Evolutionary conservation across 2,797 vertebrate genomes (phyloP), one percentile per base, ranked within the genome.

Genomic region (Thunnus albacares): DNA sequence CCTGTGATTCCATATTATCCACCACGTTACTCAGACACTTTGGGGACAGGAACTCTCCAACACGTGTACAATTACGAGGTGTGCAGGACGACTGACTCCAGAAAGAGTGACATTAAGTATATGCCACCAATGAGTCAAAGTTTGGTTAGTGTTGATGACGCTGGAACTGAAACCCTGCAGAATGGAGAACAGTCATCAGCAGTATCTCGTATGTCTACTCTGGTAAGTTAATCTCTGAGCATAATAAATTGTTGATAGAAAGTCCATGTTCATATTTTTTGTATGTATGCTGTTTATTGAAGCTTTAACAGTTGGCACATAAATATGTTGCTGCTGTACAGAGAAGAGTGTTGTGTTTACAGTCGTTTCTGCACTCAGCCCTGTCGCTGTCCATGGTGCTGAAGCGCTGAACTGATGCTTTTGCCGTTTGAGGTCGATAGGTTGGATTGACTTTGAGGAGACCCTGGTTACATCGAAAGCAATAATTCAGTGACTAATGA

Each of bases 1-100:
- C 88, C 86, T 28, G 90, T 87, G 61, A 89, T 91, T 83, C 85
- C 86, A 24, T 90, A 87, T 85, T 85, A 90, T 79, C 81, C 81
- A 51, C 81, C 81, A 75, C 81, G 80, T 75, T 81, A 81, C 79
- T 75, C 79, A 60, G 79, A 81, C 72, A 75, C 79, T 75, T 26
- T 79, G 77, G 77, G 77, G 57, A 70, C 75, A 77, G 75, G 66
- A 66, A 77, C 66, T 62, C 74, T 79, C 2, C 77, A 30, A 33
- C 56, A 81, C 56, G 67, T 81, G 49, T 80, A 80, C 53, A 81
- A 80, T 38, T 84, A 84, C 51, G 79, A 88, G n/a, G 76, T 78
- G 18, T 78, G 76, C 53, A 70, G 74, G 62, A 73, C 28, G 47
- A 75, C 66, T 70, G 79, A 72, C 77, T 79, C 77, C 62, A 72